A percentile compares a stretch with the other conserved stretches of the same genome.
These are phyloP conservation scores for Cacatua alba DNA, from an alignment of 2,113 vertebrate species.

Conservation along the genomic window DNA sequence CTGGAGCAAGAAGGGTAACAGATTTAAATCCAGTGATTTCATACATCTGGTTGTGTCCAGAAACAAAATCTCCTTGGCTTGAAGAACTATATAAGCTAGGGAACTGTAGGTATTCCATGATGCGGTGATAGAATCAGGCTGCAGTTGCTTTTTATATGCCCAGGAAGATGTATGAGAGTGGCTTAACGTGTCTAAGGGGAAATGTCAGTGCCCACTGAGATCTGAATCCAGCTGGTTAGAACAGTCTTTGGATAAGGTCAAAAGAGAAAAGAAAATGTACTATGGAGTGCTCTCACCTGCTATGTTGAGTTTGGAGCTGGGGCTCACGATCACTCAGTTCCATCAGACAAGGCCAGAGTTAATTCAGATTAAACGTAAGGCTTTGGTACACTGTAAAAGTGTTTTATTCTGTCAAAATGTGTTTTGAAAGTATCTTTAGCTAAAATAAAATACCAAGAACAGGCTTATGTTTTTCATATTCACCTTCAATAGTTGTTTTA, in stretches of 20 bases:
- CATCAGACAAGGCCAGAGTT: background rate
- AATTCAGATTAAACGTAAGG: background rate
- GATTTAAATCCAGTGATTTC: background rate
- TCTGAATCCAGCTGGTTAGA: background rate
- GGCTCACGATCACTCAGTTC: background rate
- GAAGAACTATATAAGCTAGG: background rate
- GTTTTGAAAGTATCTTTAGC: background rate
- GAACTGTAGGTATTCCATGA: background rate
- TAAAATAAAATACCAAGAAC: background rate
- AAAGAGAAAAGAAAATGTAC: background rate
- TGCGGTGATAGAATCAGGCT: background rate
- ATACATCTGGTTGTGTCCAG: background rate
- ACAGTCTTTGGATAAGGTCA: fast-evolving
- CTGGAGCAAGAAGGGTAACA: background rate
- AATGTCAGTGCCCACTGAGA: background rate
- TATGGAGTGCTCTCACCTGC: background rate
- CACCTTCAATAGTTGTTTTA: background rate
- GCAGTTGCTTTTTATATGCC: background rate
- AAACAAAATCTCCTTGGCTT: background rate
- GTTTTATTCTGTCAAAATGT: background rate
- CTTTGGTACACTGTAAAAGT: background rate
- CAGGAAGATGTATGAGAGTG: background rate
- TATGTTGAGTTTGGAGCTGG: background rate
- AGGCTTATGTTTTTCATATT: background rate
- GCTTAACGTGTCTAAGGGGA: background rate